Conservation (phyloP, 2,888 invertebrate genomes). For the Pantelozetes paolii region DNA sequence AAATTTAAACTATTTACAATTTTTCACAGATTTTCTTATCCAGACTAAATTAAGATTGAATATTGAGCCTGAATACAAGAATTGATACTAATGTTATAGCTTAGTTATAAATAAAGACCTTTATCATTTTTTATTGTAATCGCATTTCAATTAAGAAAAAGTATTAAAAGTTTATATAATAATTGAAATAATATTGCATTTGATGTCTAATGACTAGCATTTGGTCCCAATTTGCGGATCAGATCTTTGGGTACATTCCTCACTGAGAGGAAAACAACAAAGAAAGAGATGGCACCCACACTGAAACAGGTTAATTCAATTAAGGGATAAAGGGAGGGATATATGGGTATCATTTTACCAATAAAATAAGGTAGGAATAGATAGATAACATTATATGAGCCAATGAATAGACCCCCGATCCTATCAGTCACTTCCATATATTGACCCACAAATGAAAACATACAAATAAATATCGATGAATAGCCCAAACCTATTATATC, state of each 20-base stretch:
- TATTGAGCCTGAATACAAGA: too few species aligned
- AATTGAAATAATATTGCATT: too few species aligned
- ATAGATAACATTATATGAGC: conserved; percentile 13
- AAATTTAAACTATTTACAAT: too few species aligned
- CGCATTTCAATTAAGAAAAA: too few species aligned
- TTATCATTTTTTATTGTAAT: too few species aligned
- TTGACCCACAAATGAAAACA: conserved; percentile 32
- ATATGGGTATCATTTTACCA: background rate
- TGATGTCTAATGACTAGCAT: background rate
- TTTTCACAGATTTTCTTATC: too few species aligned
- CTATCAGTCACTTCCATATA: conserved; percentile 28
- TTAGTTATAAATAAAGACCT: too few species aligned
- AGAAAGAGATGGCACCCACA: background rate
- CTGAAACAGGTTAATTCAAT: background rate
- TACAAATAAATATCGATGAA: conserved; percentile 27
- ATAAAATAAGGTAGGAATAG: conserved; percentile 33
- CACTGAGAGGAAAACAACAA: background rate
- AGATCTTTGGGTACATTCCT: background rate
- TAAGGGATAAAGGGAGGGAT: background rate
- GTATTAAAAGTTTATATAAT: too few species aligned
- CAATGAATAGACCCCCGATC: conserved; percentile 26
- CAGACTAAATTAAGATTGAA: too few species aligned
- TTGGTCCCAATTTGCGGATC: background rate
- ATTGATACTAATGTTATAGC: too few species aligned
- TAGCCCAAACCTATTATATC: conserved; percentile 25